phyloP scores from a whole-genome alignment of 2,888 invertebrate species.

The Crioceris asparagi region DNA sequence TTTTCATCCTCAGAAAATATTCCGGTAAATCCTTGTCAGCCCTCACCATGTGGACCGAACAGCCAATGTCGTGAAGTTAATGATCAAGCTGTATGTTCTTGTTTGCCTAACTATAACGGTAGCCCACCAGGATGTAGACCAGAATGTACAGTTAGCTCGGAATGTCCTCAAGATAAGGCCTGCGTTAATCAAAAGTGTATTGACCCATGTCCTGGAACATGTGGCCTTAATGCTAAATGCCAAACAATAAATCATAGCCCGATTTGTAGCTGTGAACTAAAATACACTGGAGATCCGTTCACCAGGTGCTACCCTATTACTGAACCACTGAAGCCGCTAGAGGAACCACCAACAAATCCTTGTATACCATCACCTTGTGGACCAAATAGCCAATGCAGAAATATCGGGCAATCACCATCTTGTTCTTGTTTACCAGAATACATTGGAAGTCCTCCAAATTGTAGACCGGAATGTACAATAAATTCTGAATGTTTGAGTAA shows the following conservation, averaged over 20 bases:
- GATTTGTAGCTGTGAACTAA: constrained; percentile 53
- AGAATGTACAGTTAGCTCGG: constrained; percentile 67
- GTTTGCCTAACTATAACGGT: constrained; percentile 38
- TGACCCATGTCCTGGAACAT: constrained; percentile 56
- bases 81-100: constrained; percentile 39
- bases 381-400: constrained; percentile 62
- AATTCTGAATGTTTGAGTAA: constrained; percentile 65
- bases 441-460: constrained; percentile 65
- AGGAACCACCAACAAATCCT: constrained; percentile 44
- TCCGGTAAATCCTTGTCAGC: constrained; percentile 50
- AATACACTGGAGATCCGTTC: constrained; percentile 57
- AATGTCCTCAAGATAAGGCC: constrained; percentile 60
- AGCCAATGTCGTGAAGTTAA: constrained; percentile 54
- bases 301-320: constrained; percentile 43
- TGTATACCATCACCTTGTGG: constrained; percentile 74
- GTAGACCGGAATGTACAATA: constrained; percentile 68
- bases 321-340: constrained; percentile 23
- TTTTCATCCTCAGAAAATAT: constrained; percentile 36
- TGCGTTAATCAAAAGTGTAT: constrained; percentile 64
- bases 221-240: constrained; percentile 49
- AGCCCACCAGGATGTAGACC: constrained; percentile 62
- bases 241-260: constrained; percentile 43
- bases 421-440: constrained; percentile 65
- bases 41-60: constrained; percentile 65
- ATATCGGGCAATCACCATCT: constrained; percentile 54